Evolutionary conservation across 2,888 invertebrate species (phyloP).

Genomic region (Eupeodes latifasciatus): DNA sequence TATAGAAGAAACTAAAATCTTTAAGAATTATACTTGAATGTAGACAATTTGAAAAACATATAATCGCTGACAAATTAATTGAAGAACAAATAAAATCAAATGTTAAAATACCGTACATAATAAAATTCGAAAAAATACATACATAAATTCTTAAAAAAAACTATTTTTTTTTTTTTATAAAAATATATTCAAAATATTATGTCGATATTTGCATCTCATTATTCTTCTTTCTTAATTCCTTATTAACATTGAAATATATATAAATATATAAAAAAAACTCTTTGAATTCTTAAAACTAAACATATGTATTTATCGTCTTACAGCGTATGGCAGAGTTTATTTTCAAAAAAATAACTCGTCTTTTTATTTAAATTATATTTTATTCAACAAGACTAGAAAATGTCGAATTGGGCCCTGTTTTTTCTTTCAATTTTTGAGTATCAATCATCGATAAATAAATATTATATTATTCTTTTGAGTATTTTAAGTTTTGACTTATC

Average conservation of each 20-base stretch:
- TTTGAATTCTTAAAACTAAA: constrained; percentile 51
- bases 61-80: constrained; percentile 23
- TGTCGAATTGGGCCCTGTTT: constrained; percentile 69
- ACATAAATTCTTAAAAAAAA: not conserved
- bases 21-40: not conserved
- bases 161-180: constrained; percentile 50
- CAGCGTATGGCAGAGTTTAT: constrained; percentile 60
- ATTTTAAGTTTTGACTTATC: constrained; percentile 46
- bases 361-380: constrained; percentile 34
- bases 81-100: not conserved
- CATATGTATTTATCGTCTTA: constrained; percentile 56
- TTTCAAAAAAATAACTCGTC: constrained; percentile 22
- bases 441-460: constrained; percentile 38
- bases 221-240: not conserved
- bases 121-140: not conserved
- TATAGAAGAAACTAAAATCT: not conserved
- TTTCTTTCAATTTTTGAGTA: constrained; percentile 39
- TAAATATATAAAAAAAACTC: constrained; percentile 59
- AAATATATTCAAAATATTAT: constrained; percentile 38
- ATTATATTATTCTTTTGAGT: constrained; percentile 42
- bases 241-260: constrained; percentile 65
- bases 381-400: constrained; percentile 74
- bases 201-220: constrained; percentile 13
- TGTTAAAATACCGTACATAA: constrained; percentile 1
- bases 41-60: not conserved